Base-by-base conservation (phyloP, 92 coral and sea anemone species). In the Ricordea florida region DNA sequence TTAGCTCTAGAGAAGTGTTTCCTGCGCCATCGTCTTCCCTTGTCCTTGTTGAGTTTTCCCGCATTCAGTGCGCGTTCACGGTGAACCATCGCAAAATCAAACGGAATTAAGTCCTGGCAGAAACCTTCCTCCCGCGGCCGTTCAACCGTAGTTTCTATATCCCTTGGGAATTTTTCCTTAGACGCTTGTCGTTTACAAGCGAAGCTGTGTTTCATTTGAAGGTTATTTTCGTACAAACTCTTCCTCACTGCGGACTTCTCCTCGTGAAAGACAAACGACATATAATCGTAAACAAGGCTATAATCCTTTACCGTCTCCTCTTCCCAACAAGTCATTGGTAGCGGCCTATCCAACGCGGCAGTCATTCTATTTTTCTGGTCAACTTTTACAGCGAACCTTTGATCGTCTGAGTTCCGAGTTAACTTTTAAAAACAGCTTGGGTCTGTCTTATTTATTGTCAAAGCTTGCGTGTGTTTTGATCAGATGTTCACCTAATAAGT, bases 41-140 rank as follows among this genome's bases (percentile, higher is more conserved):
- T 83, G 76, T 90, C 96, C 56, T 80, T 84, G 59, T 87, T 78
- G 5, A 91, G 85, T 50, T 88, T 83, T 43, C 93, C 93, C 74
- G 93, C 93, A 74, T 91, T 82, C 55, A 91, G 61, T 13, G 97
- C 97, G 47, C 97, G 83, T 62, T 91, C 97, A 63, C 64, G 90
- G 83, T 91, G 97, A 46, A 91, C 78, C 8, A 81, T 77, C 75
- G 90, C 90, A 73, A 91, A 88, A 63, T 91, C 97, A 35, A 79
- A 77, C 84, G 61, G 87, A 59, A 75, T 77, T 55, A 62, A 69
- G 66, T 57, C 31, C 24, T 72, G 32, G 14, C 50, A 47, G 3
- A n/a, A 73, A n/a, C 34, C 30, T 18, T 37, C 66, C 24, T 65
- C 86, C 26, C n/a, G n/a, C n/a, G n/a, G n/a, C n/a, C n/a, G n/a